phyloP scores from a whole-genome alignment of 1,140 invertebrate species.

The Euwallacea similis region DNA sequence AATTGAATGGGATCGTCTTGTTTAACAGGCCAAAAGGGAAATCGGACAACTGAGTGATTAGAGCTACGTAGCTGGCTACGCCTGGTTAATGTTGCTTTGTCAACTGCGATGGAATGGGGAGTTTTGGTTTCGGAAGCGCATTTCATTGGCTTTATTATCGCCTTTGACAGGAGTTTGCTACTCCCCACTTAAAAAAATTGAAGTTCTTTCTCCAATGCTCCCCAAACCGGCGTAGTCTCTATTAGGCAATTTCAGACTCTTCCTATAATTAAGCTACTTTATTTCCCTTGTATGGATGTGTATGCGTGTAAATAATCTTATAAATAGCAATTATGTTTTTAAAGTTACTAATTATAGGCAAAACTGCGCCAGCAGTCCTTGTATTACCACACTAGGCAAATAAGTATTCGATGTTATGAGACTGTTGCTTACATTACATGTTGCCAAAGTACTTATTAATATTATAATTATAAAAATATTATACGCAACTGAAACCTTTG shows the following conservation, averaged over 20 bases:
- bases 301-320: slow-evolving; percentile 44
- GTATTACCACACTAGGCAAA: no score
- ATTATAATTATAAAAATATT: slow-evolving; percentile 30
- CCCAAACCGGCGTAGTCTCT: not conserved
- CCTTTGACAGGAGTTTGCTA: no score
- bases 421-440: slow-evolving; percentile 51
- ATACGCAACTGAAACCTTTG: slow-evolving; percentile 35
- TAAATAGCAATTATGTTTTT: slow-evolving; percentile 17
- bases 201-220: not conserved
- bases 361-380: no score
- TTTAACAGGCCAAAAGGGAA: slow-evolving; percentile 25
- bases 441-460: slow-evolving; percentile 34
- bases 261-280: no score
- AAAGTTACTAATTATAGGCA: no score
- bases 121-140: no score
- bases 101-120: not conserved
- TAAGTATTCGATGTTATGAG: slow-evolving; percentile 53
- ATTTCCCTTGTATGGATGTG: slow-evolving; percentile 11
- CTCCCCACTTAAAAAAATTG: not conserved
- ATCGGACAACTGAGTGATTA: slow-evolving; percentile 34
- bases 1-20: slow-evolving; percentile 23
- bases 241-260: no score
- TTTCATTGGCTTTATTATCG: no score
- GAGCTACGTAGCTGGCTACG: slow-evolving; percentile 19
- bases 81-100: slow-evolving; percentile 26